Percentiles rank a stretch among this genome's conserved stretches.
Conservation (phyloP, 37 sponge, comb jelly and placozoan species). For the Theonella swinhoei region DNA sequence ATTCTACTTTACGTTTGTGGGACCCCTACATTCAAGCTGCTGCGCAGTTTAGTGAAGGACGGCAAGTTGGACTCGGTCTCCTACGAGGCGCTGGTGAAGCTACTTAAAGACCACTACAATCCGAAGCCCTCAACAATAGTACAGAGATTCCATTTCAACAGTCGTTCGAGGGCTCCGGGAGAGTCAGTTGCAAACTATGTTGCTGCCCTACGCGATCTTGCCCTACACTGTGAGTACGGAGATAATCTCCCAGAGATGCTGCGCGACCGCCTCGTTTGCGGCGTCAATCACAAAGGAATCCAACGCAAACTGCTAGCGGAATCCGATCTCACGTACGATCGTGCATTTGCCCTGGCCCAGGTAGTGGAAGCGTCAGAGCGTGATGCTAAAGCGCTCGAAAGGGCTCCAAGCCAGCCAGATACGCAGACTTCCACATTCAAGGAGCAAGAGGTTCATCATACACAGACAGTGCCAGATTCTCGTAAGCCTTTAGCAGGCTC, state of each 20-base stretch:
- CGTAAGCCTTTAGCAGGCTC: background rate
- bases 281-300: slow-evolving; percentile 12
- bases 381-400: too few relatives aligned
- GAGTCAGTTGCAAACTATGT: slow-evolving; percentile 18
- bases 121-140: slow-evolving; percentile 9
- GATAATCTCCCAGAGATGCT: slow-evolving; percentile 19
- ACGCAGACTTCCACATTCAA: too few relatives aligned
- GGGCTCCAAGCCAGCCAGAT: too few relatives aligned
- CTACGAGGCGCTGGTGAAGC: slow-evolving; percentile 19
- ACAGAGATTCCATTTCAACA: slow-evolving; percentile 40
- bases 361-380: slow-evolving; percentile 17
- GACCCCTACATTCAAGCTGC: slow-evolving; percentile 12
- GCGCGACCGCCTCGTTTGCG: slow-evolving; percentile 10
- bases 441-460: too few relatives aligned
- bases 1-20: slow-evolving; percentile 40
- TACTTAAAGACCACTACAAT: slow-evolving; percentile 15
- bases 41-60: slow-evolving; percentile 11
- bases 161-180: slow-evolving; percentile 2
- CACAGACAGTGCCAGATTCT: too few relatives aligned
- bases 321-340: slow-evolving; percentile 4
- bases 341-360: slow-evolving; percentile 4
- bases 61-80: background rate
- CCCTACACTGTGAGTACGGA: slow-evolving; percentile 1
- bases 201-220: slow-evolving; percentile 10
- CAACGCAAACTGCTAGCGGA: slow-evolving; percentile 12